Evolutionary conservation across 1,140 invertebrate species (phyloP), one percentile per base, ranked within the genome.

Genomic region (Cylas formicarius): DNA sequence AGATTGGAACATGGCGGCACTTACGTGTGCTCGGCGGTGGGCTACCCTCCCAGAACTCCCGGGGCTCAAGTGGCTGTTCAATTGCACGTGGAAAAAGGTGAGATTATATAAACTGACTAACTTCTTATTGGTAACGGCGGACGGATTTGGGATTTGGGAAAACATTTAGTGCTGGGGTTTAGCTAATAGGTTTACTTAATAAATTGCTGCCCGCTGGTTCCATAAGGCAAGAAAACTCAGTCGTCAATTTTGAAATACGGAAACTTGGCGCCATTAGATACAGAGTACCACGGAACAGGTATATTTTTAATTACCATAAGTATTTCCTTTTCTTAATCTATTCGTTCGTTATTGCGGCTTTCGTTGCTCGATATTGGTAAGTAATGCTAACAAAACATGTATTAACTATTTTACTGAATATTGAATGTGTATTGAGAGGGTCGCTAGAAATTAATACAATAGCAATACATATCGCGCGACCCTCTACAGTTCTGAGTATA

Each of bases 1-100:
- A 77, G 85, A 53, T 43, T 82, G 0, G 73, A 81, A 21, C 81
- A 93, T 49, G 68, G 73, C 18, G 89, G 90, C 22, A 73, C 73
- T 1, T 94, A 93, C 63, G 74, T 87, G 33, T 94, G 90, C 65
- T 80, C 87, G 66, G 86, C 88, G 3, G 62, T 78, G 13, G 76
- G 75, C 13, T 82, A 79, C 57, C 68, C 77, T n/a, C 44, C 69
- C n/a, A 59, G 69, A 33, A 65, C 63, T 19, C 61, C 74, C 21
- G 69, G 74, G 55, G 57, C 67, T 55, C 56, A 69, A 66, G 57
- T 82, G 9, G 70, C 70, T 23, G 85, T 85, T 1, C 66, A 76
- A 34, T 67, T 89, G 1, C 72, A 68, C 16, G 85, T 89, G 9
- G 80, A 84, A 59, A 74, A 73, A 66, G 78, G 85, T 88, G 77